A percentile compares a stretch with the other conserved stretches of the same genome.
Evolutionary conservation across 2,888 invertebrate species (phyloP).

Genomic region (Drosophila mimica): DNA sequence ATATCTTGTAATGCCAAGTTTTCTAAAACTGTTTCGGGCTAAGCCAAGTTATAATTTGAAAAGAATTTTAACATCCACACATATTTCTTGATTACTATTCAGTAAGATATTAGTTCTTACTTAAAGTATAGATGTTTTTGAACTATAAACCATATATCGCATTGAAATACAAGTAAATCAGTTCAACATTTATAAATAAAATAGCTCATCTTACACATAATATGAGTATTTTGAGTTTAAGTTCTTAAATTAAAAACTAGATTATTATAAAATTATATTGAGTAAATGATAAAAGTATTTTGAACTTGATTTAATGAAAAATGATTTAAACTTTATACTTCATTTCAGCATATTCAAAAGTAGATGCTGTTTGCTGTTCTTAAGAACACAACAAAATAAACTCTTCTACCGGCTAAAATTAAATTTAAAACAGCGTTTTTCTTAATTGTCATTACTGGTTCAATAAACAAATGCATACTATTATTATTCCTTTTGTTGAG

Average conservation of each 20-base stretch:
- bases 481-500: neutral
- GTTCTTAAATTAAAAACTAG: neutral
- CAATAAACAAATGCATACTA: neutral
- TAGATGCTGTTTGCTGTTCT: neutral
- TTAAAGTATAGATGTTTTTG: neutral
- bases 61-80: neutral
- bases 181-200: neutral
- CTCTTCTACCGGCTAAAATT: neutral
- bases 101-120: neutral
- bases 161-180: neutral
- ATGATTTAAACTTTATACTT: neutral
- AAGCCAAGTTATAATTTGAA: neutral
- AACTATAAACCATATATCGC: neutral
- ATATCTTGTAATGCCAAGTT: too few relatives aligned
- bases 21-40: neutral
- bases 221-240: neutral
- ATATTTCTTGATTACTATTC: neutral
- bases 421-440: neutral
- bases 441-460: neutral
- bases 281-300: neutral
- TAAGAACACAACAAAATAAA: neutral
- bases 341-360: neutral
- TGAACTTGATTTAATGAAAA: neutral
- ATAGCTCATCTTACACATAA: neutral
- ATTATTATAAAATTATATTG: neutral